Conservation (phyloP, 2,888 invertebrate species). For the Tiliacea citrago region DNA sequence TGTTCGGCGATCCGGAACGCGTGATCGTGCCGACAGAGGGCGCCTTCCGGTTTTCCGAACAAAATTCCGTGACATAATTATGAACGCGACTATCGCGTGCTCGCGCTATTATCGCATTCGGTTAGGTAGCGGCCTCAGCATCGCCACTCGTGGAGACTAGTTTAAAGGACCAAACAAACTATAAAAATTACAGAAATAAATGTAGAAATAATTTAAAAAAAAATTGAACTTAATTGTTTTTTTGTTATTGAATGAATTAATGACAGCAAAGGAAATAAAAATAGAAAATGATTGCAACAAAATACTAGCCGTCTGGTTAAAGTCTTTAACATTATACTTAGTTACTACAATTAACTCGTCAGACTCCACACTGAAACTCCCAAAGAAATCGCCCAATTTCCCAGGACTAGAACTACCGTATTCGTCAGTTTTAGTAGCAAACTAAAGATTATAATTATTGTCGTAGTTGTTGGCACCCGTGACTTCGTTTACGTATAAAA, state of each 20-base stretch:
- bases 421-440: too few relatives aligned
- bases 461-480: background rate
- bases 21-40: too few relatives aligned
- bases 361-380: slow-evolving; percentile 12
- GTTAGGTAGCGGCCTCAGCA: background rate
- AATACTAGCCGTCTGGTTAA: background rate
- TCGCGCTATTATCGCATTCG: too few relatives aligned
- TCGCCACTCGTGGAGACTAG: background rate
- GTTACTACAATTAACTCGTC: slow-evolving; percentile 43
- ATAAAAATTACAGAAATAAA: too few relatives aligned
- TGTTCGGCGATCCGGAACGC: too few relatives aligned
- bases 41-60: too few relatives aligned
- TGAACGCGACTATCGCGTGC: too few relatives aligned
- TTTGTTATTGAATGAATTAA: background rate
- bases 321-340: slow-evolving; percentile 26
- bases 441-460: slow-evolving; percentile 6
- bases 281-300: background rate
- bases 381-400: slow-evolving; percentile 24
- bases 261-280: background rate
- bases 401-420: slow-evolving; percentile 13
- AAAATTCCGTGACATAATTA: too few relatives aligned
- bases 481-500: background rate
- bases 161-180: background rate
- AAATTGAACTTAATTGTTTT: too few relatives aligned
- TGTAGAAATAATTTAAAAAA: too few relatives aligned